These are phyloP conservation scores for Anadara kagoshimensis DNA, from an alignment of 1,140 invertebrate genomes.

Conservation along the genomic window DNA sequence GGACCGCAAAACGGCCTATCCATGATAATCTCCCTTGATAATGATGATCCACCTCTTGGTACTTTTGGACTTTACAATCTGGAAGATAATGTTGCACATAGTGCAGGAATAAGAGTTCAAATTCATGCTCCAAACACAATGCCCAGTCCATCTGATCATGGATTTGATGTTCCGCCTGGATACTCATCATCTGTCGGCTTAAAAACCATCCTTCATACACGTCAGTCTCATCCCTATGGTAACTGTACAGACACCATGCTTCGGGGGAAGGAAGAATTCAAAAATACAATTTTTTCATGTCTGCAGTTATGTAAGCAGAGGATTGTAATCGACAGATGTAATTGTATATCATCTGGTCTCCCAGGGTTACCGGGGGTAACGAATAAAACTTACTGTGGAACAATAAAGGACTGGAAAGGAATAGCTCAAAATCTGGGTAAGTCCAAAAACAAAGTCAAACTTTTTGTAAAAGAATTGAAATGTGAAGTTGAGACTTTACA, in stretches of 20 bases:
- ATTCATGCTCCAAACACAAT: slow-evolving; percentile 72
- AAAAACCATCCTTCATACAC: slow-evolving; percentile 60
- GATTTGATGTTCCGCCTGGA: slow-evolving; percentile 69
- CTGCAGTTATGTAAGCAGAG: slow-evolving; percentile 65
- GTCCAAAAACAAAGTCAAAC: neutral
- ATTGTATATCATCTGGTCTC: slow-evolving; percentile 60
- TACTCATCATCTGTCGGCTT: slow-evolving; percentile 68
- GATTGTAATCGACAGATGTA: slow-evolving; percentile 58
- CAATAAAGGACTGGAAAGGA: slow-evolving; percentile 56
- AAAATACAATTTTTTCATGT: slow-evolving; percentile 67
- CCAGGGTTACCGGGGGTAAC: slow-evolving; percentile 40
- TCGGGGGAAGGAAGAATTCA: slow-evolving; percentile 46
- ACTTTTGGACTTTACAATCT: slow-evolving; percentile 66
- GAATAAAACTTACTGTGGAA: slow-evolving; percentile 62
- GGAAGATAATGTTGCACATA: slow-evolving; percentile 64
- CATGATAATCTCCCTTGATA: slow-evolving; percentile 65
- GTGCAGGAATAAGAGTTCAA: slow-evolving; percentile 71
- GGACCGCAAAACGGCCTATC: slow-evolving; percentile 68
- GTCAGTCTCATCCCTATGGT: slow-evolving; percentile 61
- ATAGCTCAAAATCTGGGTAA: slow-evolving; percentile 7
- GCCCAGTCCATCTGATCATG: slow-evolving; percentile 72
- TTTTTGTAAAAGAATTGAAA: slow-evolving; percentile 38
- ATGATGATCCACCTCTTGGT: slow-evolving; percentile 62
- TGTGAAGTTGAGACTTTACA: slow-evolving; percentile 60
- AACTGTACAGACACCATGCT: slow-evolving; percentile 62